phyloP scores from a whole-genome alignment of 1,140 invertebrate species.

The Drosophila pallidifrons region DNA sequence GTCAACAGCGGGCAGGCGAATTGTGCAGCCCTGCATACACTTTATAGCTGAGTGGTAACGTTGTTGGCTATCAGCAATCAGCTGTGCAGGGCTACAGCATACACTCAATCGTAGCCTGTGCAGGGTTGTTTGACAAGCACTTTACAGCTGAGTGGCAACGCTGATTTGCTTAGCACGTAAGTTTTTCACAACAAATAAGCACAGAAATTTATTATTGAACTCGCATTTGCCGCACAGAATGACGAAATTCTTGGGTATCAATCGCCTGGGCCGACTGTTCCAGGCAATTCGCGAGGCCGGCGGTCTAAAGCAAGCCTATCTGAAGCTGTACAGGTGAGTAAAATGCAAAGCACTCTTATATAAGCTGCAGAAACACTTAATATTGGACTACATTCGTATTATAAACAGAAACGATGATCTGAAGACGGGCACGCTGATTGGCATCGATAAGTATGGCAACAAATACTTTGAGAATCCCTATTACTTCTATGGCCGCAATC shows the following conservation, averaged over 20 bases:
- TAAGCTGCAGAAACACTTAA: conserved; percentile 71
- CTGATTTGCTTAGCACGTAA: conserved; percentile 69
- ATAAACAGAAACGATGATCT: conserved; percentile 92
- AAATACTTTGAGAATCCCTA: conserved; percentile 97
- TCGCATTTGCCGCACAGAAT: conserved; percentile 74
- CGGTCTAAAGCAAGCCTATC: conserved; percentile 89
- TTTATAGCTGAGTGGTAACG: conserved; percentile 34
- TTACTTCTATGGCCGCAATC: conserved; percentile 95
- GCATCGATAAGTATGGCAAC: conserved; percentile 98
- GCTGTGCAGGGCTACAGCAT: too few relatives aligned
- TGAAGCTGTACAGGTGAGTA: conserved; percentile 91
- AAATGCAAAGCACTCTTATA: conserved; percentile 63
- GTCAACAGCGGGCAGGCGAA: background rate
- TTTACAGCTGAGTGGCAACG: conserved; percentile 47
- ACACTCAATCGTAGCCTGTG: too few relatives aligned
- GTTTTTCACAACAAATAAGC: conserved; percentile 32
- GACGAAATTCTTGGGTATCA: conserved; percentile 89
- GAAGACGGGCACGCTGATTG: conserved; percentile 94
- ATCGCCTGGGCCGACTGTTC: conserved; percentile 90
- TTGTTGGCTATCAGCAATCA: conserved; percentile 28
- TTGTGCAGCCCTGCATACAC: conserved; percentile 3
- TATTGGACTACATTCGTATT: background rate
- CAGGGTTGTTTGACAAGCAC: background rate
- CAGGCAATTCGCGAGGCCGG: conserved; percentile 91
- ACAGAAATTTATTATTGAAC: conserved; percentile 14